Base-by-base conservation (phyloP, 2,113 vertebrate species). In the Desmodus rotundus region DNA sequence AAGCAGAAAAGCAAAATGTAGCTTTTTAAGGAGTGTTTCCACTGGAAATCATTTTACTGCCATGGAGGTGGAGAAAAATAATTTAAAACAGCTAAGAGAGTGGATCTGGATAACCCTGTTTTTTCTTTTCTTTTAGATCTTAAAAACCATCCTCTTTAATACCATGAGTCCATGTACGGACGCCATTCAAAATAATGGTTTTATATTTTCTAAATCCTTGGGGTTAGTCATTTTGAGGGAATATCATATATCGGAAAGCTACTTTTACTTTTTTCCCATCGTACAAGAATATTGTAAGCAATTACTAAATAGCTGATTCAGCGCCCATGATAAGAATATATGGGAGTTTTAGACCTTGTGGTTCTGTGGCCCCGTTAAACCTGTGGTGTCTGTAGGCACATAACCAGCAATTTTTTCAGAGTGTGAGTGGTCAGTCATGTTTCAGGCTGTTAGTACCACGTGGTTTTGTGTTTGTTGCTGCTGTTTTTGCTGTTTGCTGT, bases 1-100 rank as follows among this genome's bases (percentile, higher is more conserved):
- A 20, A 1, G 10, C n/a, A 56, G 20, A 43, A 85, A 22, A 58
- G 24, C 45, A 61, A 65, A 31, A 77, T n/a, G 12, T 76, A 86
- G 26, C 11, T 78, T 87, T 74, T 41, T 14, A 77, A 81, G 13
- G 28, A 83, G 43, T 17, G 12, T 81, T 96, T 96, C 82, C 89
- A 36, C 8, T 72, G 56, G 61, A 87, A 90, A 70, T 91, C 31
- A 47, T 22, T 90, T 91, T 63, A 65, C 33, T 77, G 17, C 36
- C 31, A 19, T 36, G 24, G n/a, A 77, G 14, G 67, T 70, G 36
- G 85, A 76, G 67, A 95, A 92, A 96, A 93, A 54, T 85, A 85
- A 93, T 80, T 92, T 92, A 50, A 94, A 96, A 95, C 86, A 96
- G 81, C 47, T n/a, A 83, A 70, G 93, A 88, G 16, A 50, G n/a